Percentiles rank a stretch among this genome's conserved stretches.
Evolutionary conservation across 2,113 vertebrate genomes (phyloP).

Genomic region (cat (Felis catus)): DNA sequence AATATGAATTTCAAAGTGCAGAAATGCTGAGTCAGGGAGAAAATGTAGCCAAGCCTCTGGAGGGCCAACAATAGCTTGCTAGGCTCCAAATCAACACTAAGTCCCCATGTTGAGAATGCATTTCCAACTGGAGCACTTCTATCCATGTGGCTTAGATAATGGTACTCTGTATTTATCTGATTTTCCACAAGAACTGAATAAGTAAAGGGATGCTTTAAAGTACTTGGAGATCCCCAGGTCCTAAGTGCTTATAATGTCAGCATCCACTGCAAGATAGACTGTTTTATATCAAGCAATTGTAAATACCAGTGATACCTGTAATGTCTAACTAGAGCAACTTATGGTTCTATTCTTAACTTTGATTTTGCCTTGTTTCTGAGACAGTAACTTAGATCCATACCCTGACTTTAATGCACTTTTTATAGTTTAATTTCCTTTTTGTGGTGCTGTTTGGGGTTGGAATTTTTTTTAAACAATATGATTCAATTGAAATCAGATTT

Average conservation of each 20-base stretch:
- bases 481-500: slow-evolving; percentile 88
- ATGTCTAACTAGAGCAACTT: slow-evolving; percentile 20
- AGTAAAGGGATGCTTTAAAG: slow-evolving; percentile 44
- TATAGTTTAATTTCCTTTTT: slow-evolving; percentile 89
- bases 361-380: slow-evolving; percentile 76
- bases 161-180: slow-evolving; percentile 20
- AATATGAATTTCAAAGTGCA: neutral
- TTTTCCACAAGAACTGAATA: slow-evolving; percentile 11
- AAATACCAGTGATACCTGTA: slow-evolving; percentile 54
- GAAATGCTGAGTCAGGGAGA: neutral
- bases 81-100: neutral
- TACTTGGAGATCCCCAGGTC: neutral
- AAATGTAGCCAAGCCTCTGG: neutral
- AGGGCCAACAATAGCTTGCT: neutral
- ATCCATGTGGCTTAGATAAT: neutral
- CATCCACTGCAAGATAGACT: slow-evolving; percentile 26
- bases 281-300: slow-evolving; percentile 62
- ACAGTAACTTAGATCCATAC: slow-evolving; percentile 81
- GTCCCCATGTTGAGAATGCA: neutral
- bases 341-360: slow-evolving; percentile 74
- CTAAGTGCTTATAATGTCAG: slow-evolving; percentile 54
- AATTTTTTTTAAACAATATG: slow-evolving; percentile 80
- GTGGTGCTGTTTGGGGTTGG: slow-evolving; percentile 82
- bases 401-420: slow-evolving; percentile 87
- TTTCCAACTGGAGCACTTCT: neutral